These are phyloP conservation scores for Erpobdella octoculata DNA, from an alignment of 2,888 invertebrate genomes.

Conservation along the genomic window DNA sequence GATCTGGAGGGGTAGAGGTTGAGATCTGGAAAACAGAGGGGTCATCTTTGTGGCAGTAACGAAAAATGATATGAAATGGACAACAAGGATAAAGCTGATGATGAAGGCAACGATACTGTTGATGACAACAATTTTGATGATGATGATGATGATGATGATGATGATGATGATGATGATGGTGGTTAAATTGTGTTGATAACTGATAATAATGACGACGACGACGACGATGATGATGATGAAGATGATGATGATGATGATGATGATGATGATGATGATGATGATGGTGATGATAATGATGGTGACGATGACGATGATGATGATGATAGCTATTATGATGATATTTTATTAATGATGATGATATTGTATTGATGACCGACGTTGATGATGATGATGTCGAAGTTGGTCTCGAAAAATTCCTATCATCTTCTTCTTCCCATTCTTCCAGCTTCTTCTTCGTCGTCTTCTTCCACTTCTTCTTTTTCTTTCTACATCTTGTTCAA, in stretches of 20 bases:
- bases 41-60: too few species aligned
- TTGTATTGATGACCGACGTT: not conserved
- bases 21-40: too few species aligned
- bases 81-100: too few species aligned
- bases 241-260: constrained; percentile 19
- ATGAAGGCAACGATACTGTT: too few species aligned
- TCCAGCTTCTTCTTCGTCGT: too few species aligned
- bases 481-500: too few species aligned
- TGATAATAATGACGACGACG: constrained; percentile 24
- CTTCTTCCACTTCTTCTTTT: too few species aligned
- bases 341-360: not conserved
- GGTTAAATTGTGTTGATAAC: too few species aligned
- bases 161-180: constrained; percentile 2
- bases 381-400: not conserved
- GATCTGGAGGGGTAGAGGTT: too few species aligned
- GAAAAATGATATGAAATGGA: too few species aligned
- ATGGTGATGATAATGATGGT: constrained; percentile 7
- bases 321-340: not conserved
- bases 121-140: not conserved
- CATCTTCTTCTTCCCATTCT: not conserved
- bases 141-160: not conserved
- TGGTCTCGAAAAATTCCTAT: not conserved
- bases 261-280: constrained; percentile 9
- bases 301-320: not conserved
- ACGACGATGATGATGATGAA: constrained; percentile 20